Evolutionary conservation across 2,888 invertebrate species (phyloP), one percentile per base, ranked within the genome.

Genomic region (Drosophila pullipes): DNA sequence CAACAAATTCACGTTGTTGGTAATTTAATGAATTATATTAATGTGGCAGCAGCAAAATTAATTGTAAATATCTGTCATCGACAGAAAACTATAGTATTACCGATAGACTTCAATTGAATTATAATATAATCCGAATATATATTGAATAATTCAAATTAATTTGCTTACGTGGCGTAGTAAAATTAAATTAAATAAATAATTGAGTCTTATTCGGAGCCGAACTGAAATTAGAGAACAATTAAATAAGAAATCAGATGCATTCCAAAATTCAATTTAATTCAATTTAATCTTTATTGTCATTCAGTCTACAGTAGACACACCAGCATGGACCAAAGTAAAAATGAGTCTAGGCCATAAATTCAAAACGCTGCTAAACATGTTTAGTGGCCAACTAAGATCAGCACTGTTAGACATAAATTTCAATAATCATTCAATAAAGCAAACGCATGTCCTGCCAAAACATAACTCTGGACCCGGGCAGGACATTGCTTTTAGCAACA

Each of bases 341-440:
- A 76, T 74, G 74, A 85, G 75, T 62, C 61, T 44, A 9, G 54
- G 70, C 35, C 76, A 78, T 84, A 85, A 89, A 85, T 78, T 74
- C 52, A 35, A 54, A 30, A 41, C 54, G 52, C 28, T 28, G 53
- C 64, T 57, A 53, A 69, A 65, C 73, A 75, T 69, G 82, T 82
- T 74, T 85, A 77, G 83, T 83, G 75, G 70, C 61, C 69, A 72
- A 66, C 70, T 68, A 64, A 53, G 76, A 39, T 41, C 59, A 54
- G 50, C 50, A 37, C 9, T 31, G n/a, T 28, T 44, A n/a, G 65
- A 76, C 78, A 83, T 85, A 89, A 89, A 89, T 85, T 76, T 78
- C 74, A 86, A 89, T 81, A 89, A 86, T 72, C 74, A 78, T 87
- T 71, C 76, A 81, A 89, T 89, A 78, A 78, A 75, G 81, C 52